phyloP scores from a whole-genome alignment of 2,113 vertebrate genomes.

The Chionodraco myersi region DNA sequence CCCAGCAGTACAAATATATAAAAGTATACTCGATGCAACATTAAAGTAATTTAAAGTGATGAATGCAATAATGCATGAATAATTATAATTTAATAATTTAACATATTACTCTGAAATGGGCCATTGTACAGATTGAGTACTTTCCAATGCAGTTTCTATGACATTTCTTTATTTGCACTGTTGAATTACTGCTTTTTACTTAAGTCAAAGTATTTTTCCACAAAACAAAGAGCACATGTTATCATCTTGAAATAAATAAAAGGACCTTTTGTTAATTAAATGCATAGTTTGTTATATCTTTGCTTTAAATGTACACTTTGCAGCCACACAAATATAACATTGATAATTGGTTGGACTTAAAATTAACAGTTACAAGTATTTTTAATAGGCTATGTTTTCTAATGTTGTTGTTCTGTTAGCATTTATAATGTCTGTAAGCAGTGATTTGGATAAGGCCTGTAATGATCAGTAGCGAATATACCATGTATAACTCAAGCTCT shows the following conservation, averaged over 20 bases:
- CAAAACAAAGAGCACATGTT: neutral
- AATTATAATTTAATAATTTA: no score
- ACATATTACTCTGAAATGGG: no score
- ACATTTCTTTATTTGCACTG: no score
- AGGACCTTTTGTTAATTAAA: neutral
- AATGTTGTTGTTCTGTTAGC: constrained; percentile 31
- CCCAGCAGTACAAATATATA: no score
- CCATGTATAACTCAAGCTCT: constrained; percentile 56
- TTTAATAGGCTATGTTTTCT: constrained; percentile 17
- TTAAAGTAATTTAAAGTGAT: no score
- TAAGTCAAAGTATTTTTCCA: no score
- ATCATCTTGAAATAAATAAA: constrained; percentile 2
- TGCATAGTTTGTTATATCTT: neutral
- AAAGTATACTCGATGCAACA: no score
- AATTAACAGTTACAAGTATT: constrained; percentile 1
- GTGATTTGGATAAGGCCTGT: constrained; percentile 31
- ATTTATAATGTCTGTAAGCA: constrained; percentile 31
- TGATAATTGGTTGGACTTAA: neutral
- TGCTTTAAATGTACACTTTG: neutral
- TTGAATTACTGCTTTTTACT: no score
- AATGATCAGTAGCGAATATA: constrained; percentile 54
- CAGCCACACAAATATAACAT: neutral
- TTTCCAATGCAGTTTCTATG: no score
- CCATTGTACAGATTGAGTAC: no score
- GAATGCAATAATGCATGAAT: no score